Conservation (phyloP, 37 sponge, comb jelly and placozoan species). For the Amphimedon queenslandica region DNA sequence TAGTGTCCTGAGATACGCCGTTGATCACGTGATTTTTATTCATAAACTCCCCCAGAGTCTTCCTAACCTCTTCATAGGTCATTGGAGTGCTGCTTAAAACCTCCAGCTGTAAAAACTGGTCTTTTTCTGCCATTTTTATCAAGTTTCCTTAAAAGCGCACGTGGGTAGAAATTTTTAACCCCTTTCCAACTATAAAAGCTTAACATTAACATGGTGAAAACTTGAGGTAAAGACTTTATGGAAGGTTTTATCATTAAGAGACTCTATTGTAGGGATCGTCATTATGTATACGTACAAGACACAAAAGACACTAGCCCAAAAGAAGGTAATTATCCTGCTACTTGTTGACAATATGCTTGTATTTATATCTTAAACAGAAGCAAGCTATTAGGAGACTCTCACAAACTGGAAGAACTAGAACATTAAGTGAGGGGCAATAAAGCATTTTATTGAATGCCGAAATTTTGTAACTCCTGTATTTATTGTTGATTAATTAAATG, state of each 20-base stretch:
- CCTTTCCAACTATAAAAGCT: too few relatives aligned
- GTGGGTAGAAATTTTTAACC: too few relatives aligned
- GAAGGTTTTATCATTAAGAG: not conserved
- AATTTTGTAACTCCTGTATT: too few relatives aligned
- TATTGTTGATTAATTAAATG: too few relatives aligned
- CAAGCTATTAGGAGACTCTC: slow-evolving; percentile 35
- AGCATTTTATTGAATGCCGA: too few relatives aligned
- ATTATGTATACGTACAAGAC: not conserved
- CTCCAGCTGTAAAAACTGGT: not conserved
- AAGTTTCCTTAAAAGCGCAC: too few relatives aligned
- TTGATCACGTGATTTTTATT: slow-evolving; percentile 9
- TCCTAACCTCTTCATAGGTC: slow-evolving; percentile 2
- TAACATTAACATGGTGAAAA: too few relatives aligned
- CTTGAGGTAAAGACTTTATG: too few relatives aligned
- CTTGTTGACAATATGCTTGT: not conserved
- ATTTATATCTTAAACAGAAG: too few relatives aligned
- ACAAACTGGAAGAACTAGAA: slow-evolving; percentile 25
- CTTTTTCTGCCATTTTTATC: not conserved
- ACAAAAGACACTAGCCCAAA: not conserved
- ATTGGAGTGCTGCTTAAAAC: not conserved
- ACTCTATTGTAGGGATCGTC: not conserved
- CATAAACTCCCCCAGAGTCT: slow-evolving; percentile 24
- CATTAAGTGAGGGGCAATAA: too few relatives aligned
- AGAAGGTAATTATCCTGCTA: not conserved
- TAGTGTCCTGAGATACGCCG: slow-evolving; percentile 23